A percentile compares a stretch with the other conserved stretches of the same genome.
These are phyloP conservation scores for Lepidurus arcticus DNA, from an alignment of 1,140 invertebrate species.

Conservation along the genomic window DNA sequence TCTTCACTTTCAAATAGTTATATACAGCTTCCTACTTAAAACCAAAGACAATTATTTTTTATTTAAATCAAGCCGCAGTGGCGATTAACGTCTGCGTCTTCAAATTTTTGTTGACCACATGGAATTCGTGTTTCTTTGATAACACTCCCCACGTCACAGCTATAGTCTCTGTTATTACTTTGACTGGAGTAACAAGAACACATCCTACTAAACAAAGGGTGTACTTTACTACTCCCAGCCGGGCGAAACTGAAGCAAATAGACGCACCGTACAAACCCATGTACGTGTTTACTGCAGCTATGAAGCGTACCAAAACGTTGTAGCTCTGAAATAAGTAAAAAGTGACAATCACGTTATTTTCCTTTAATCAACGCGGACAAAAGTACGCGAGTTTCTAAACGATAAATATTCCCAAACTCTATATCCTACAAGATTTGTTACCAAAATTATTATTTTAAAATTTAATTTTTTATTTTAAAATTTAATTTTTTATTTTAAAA, in stretches of 20 bases:
- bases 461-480: too few relatives aligned
- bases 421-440: background rate
- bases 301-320: slow-evolving; percentile 41
- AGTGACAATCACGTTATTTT: background rate
- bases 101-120: slow-evolving; percentile 85
- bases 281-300: slow-evolving; percentile 83
- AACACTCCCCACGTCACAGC: slow-evolving; percentile 88
- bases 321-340: slow-evolving; percentile 10
- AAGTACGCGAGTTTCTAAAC: slow-evolving; percentile 50
- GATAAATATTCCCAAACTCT: slow-evolving; percentile 8
- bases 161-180: slow-evolving; percentile 87
- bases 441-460: too few relatives aligned
- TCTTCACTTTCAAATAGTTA: too few relatives aligned
- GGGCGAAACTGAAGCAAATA: slow-evolving; percentile 84
- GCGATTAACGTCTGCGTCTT: slow-evolving; percentile 38
- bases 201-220: slow-evolving; percentile 73
- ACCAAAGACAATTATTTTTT: too few relatives aligned
- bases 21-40: too few relatives aligned
- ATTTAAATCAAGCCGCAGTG: too few relatives aligned
- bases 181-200: slow-evolving; percentile 82
- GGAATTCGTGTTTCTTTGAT: slow-evolving; percentile 90
- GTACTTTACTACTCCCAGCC: slow-evolving; percentile 74
- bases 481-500: too few relatives aligned
- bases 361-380: too few relatives aligned
- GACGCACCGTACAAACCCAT: slow-evolving; percentile 95